Base-by-base conservation (phyloP, 2,888 invertebrate species). In the Lobophora halterata region DNA sequence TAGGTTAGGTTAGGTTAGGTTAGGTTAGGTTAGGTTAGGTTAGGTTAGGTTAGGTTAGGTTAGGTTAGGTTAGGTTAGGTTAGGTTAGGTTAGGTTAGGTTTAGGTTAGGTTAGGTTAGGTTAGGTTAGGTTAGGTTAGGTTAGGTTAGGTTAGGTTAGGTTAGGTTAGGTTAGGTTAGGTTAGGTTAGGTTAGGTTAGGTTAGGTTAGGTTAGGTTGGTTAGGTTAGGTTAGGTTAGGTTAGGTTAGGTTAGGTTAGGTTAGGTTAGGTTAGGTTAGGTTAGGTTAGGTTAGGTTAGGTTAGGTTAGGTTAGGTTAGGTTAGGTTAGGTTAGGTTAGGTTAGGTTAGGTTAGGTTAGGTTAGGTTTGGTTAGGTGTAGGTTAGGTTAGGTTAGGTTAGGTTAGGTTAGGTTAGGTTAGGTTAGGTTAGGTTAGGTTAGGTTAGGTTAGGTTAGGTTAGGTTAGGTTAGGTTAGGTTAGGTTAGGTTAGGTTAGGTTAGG, bases 1-100 rank as follows among this genome's bases (percentile, higher is more conserved):
- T 32, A 32, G 32, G 32, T 32, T 32, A 32, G 32, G 32, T 32
- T 32, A 24, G 23, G 31, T 23, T 31, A 24, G 24, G 32, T 24
- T 32, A 24, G 24, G 25, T 24, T 32, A 24, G 18, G 32, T n/a
- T 31, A 23, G 23, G 31, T 23, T 31, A 23, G 21, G 30, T 20
- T 31, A 23, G 23, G 31, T 23, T 31, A 23, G 23, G 30, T 20
- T 30, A 13, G 14, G 31, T 23, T 31, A 23, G 23, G 31, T 23
- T 31, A 23, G 23, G 31, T 23, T 31, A 23, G 23, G 31, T 23
- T 31, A 23, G 23, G 31, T 23, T 31, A 23, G 23, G 31, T 23
- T 31, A 23, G 23, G 31, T 23, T 31, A 23, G 18, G 27, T 17
- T 28, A 18, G 18, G 27, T 17, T 28, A 18, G 18, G 27, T 17